These are phyloP conservation scores for Polyommatus icarus DNA, from an alignment of 2,888 invertebrate species.

Conservation along the genomic window DNA sequence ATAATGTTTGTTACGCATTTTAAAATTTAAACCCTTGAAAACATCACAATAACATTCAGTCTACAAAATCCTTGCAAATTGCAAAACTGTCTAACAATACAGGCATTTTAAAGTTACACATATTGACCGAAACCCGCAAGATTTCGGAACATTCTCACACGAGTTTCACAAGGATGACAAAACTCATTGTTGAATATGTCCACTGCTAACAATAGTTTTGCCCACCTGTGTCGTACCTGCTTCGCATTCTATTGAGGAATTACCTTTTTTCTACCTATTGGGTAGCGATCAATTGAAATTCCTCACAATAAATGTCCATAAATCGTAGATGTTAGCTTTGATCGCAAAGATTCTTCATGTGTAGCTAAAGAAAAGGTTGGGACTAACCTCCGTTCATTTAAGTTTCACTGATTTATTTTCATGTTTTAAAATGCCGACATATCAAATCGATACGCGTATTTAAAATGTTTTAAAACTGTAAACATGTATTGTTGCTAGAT, in stretches of 20 bases:
- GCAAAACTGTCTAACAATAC: background rate
- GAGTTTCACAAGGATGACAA: slow-evolving; percentile 9
- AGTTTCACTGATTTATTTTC: background rate
- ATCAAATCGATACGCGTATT: too few species aligned
- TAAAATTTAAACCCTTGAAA: background rate
- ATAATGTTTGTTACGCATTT: background rate
- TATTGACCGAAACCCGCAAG: background rate
- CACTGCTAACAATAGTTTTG: background rate
- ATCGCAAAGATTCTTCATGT: background rate
- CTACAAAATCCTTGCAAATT: background rate
- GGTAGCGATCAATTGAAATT: background rate
- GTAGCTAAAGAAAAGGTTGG: background rate
- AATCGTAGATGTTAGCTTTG: background rate
- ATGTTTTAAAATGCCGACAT: background rate
- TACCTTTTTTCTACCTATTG: background rate
- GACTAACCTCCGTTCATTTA: background rate
- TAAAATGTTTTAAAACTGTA: too few species aligned
- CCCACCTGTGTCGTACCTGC: slow-evolving; percentile 27
- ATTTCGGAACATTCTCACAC: slow-evolving; percentile 8
- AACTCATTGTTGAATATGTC: slow-evolving; percentile 22
- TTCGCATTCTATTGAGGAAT: slow-evolving; percentile 4
- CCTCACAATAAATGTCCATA: slow-evolving; percentile 9
- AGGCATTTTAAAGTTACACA: background rate
- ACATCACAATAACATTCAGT: background rate
- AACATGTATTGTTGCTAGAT: too few species aligned